Conservation (phyloP, 2,888 invertebrate genomes). For the Rhamphomyia laevipes region DNA sequence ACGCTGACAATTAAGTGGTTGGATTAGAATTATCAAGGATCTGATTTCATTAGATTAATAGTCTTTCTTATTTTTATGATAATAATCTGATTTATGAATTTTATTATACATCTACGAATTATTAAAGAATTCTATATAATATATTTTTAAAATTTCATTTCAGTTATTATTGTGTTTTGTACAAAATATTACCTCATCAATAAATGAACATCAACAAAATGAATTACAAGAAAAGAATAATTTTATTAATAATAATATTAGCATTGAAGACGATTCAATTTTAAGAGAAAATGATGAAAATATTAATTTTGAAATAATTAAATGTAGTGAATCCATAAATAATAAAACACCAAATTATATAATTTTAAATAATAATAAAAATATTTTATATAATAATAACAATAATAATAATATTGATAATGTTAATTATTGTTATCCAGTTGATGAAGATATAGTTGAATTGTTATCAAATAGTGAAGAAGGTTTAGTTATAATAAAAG, state of each 20-base stretch:
- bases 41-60: no score
- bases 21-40: no score
- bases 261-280: not conserved
- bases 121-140: no score
- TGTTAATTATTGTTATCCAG: not conserved
- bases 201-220: not conserved
- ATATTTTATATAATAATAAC: not conserved
- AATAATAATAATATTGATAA: not conserved
- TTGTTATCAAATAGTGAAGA: not conserved
- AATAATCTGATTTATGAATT: no score
- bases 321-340: not conserved
- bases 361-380: not conserved
- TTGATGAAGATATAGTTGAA: not conserved
- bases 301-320: not conserved
- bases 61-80: no score
- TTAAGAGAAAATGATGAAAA: not conserved
- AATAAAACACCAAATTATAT: not conserved
- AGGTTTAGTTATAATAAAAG: slow-evolving; percentile 9
- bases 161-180: not conserved
- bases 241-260: not conserved
- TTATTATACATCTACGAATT: no score
- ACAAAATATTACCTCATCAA: not conserved
- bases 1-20: no score
- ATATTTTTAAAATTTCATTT: no score
- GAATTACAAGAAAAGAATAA: not conserved